Percentiles rank a stretch among this genome's conserved stretches.
These are phyloP conservation scores for Chaetodon trifascialis DNA, from an alignment of 2,113 vertebrate genomes.

Conservation along the genomic window DNA sequence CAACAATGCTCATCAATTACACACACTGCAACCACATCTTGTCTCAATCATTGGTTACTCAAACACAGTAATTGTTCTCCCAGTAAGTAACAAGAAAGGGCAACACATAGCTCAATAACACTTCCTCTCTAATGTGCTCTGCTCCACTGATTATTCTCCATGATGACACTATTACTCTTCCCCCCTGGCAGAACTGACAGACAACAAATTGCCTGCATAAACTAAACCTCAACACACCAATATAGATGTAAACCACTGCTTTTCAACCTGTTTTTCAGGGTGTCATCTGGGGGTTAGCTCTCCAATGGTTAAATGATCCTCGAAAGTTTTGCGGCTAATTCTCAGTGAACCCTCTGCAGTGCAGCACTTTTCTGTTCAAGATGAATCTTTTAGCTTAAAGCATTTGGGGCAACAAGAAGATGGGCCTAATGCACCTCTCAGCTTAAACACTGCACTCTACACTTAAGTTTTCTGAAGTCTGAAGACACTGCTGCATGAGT, in stretches of 20 bases:
- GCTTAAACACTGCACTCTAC: slow-evolving; percentile 64
- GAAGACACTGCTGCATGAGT: slow-evolving; percentile 57
- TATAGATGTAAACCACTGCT: slow-evolving; percentile 30
- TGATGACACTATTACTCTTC: slow-evolving; percentile 82
- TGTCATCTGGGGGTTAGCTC: slow-evolving; percentile 37
- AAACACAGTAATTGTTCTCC: slow-evolving; percentile 82
- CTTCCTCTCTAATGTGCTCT: slow-evolving; percentile 77
- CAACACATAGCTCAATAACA: slow-evolving; percentile 76
- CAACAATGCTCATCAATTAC: slow-evolving; percentile 66
- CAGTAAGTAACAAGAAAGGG: slow-evolving; percentile 71
- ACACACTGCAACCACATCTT: slow-evolving; percentile 57
- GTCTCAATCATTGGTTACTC: slow-evolving; percentile 76
- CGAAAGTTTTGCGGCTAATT: slow-evolving; percentile 61
- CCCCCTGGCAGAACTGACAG: slow-evolving; percentile 74
- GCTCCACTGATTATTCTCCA: slow-evolving; percentile 74
- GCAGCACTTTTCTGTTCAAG: slow-evolving; percentile 51
- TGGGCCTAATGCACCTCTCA: slow-evolving; percentile 62
- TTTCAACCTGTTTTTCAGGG: slow-evolving; percentile 30
- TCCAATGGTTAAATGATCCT: slow-evolving; percentile 58
- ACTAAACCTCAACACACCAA: slow-evolving; percentile 53
- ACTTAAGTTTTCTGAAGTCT: slow-evolving; percentile 59
- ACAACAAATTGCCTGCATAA: slow-evolving; percentile 74
- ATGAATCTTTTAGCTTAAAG: slow-evolving; percentile 70
- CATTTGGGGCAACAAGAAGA: slow-evolving; percentile 47
- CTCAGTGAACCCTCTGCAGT: slow-evolving; percentile 36